phyloP scores from a whole-genome alignment of 2,113 vertebrate genomes.

The Mohoua ochrocephala region DNA sequence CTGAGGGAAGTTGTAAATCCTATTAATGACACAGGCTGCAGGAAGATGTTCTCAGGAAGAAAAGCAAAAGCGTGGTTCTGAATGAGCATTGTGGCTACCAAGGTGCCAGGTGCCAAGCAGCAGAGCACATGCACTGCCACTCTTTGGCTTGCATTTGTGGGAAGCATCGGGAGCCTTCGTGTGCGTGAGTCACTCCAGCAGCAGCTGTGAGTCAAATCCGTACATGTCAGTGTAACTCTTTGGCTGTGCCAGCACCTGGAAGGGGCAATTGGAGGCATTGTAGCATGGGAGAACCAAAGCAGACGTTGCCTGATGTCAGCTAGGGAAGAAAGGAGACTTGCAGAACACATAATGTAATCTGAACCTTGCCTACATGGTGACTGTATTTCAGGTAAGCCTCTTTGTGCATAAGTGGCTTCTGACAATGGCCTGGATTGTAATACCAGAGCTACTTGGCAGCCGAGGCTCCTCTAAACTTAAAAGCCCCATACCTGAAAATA shows the following conservation, averaged over 20 bases:
- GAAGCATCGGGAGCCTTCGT: background rate
- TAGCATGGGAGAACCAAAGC: background rate
- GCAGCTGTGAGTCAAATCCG: conserved; percentile 3
- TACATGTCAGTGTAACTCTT: background rate
- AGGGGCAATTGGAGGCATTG: background rate
- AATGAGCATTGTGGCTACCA: background rate
- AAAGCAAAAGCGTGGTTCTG: background rate
- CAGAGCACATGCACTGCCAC: background rate
- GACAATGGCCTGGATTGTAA: background rate
- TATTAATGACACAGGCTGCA: background rate
- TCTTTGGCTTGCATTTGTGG: background rate
- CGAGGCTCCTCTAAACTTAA: background rate
- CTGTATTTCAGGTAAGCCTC: background rate
- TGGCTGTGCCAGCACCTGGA: background rate
- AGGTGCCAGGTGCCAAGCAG: background rate
- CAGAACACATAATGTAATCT: background rate
- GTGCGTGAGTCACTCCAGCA: conserved; percentile 20
- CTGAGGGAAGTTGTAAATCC: background rate
- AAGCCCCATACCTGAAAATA: background rate
- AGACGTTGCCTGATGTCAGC: background rate
- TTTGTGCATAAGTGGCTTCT: background rate
- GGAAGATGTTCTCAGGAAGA: background rate
- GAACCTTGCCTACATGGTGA: background rate
- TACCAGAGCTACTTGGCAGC: background rate
- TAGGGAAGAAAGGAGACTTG: background rate